These are phyloP conservation scores for Babyrousa celebensis DNA, from an alignment of 2,797 vertebrate genomes.

Conservation along the genomic window DNA sequence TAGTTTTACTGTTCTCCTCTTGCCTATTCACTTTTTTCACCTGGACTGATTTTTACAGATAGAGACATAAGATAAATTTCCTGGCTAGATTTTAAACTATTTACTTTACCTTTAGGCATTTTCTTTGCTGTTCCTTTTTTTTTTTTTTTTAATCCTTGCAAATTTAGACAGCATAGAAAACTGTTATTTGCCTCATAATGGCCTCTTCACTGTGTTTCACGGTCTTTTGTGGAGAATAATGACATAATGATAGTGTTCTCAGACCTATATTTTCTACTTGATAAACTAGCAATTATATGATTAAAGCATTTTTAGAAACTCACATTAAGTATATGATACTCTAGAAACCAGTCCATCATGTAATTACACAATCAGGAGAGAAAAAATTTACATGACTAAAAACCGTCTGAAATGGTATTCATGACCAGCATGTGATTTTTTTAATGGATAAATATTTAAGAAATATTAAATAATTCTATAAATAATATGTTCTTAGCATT, in stretches of 20 bases:
- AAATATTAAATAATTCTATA: slow-evolving; percentile 71
- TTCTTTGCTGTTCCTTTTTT: slow-evolving; percentile 43
- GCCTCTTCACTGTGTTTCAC: slow-evolving; percentile 82
- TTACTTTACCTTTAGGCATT: slow-evolving; percentile 71
- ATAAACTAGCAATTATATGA: slow-evolving; percentile 89
- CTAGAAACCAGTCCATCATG: slow-evolving; percentile 82
- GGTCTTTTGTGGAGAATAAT: slow-evolving; percentile 85
- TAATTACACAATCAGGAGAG: slow-evolving; percentile 84
- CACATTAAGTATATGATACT: slow-evolving; percentile 85
- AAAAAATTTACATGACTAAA: slow-evolving; percentile 86
- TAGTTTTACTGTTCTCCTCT: background rate
- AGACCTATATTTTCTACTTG: slow-evolving; percentile 86
- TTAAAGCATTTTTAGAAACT: slow-evolving; percentile 86
- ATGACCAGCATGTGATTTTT: slow-evolving; percentile 75
- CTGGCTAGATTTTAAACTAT: slow-evolving; percentile 52
- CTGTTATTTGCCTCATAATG: slow-evolving; percentile 86
- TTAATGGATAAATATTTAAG: slow-evolving; percentile 69
- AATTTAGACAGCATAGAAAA: slow-evolving; percentile 80
- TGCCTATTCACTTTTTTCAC: background rate
- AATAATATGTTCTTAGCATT: slow-evolving; percentile 38
- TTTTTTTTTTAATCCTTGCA: slow-evolving; percentile 71
- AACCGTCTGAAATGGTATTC: slow-evolving; percentile 72
- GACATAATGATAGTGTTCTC: slow-evolving; percentile 87
- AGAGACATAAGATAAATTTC: slow-evolving; percentile 40
- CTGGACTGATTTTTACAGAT: slow-evolving; percentile 9